Base-by-base conservation (phyloP, 2,113 vertebrate species). In the Passer montanus region DNA sequence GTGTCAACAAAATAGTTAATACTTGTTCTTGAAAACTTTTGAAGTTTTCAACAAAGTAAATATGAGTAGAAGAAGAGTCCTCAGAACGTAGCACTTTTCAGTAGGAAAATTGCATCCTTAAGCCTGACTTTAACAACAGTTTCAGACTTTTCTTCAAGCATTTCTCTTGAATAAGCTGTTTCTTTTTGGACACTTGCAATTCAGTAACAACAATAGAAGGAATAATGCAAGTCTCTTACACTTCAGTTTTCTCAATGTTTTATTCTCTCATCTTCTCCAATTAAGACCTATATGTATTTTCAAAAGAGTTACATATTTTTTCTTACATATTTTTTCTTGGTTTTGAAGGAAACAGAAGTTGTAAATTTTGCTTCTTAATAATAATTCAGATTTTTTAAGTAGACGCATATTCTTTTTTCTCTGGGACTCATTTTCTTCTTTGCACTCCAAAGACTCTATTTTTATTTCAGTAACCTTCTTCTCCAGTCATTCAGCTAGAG, bases 291-390 rank as follows among this genome's bases (percentile, higher is more conserved):
- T 16, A 23, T 26, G 13, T 37, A 23, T 80, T 77, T 85, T 77
- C 37, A 89, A 50, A 82, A 22, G 5, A 1, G 0, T 72, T 70
- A 58, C 7, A 2, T 3, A 2, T 3, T 44, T 27, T 78, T 35
- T 74, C 14, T 70, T 70, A 23, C 10, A 10, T 67, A 21, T 1
- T 72, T 85, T 79, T 41, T n/a, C 21, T 76, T 84, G 7, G 1
- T 56, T 77, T 73, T 44, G 33, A 55, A 91, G 26, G 49, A 75
- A 76, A 56, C 2, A 41, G 19, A 50, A 28, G 7, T 33, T 84
- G 30, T 44, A 37, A 49, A 53, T 9, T 66, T 62, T 41, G n/a
- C 9, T 43, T 37, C 27, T 90, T 82, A 13, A 89, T 66, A 91
- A 37, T 28, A 70, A 13, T 10, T 46, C 21, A 9, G 6, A 43